Evolutionary conservation across 2,888 invertebrate species (phyloP).

Genomic region (Drosophila seclusa): DNA sequence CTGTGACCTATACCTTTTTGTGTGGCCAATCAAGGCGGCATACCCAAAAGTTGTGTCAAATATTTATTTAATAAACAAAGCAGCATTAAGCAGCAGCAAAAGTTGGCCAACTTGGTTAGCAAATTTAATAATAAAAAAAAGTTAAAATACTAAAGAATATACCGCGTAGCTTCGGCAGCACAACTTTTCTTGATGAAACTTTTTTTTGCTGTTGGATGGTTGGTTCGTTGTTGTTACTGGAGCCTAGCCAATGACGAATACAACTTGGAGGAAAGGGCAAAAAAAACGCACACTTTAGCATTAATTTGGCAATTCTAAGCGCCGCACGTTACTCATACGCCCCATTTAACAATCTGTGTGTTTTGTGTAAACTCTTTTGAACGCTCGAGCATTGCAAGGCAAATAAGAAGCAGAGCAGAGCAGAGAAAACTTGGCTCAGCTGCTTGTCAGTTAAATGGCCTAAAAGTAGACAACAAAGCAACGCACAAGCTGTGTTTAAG

Average conservation of each 20-base stretch:
- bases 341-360: constrained; percentile 61
- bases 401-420: background rate
- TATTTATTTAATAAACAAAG: constrained; percentile 77
- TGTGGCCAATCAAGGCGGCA: constrained; percentile 39
- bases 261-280: background rate
- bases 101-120: constrained; percentile 43
- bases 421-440: constrained; percentile 18
- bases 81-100: constrained; percentile 57
- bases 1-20: constrained; percentile 31
- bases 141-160: constrained; percentile 61
- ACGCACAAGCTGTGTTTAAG: constrained; percentile 57
- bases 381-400: constrained; percentile 11
- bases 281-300: constrained; percentile 39
- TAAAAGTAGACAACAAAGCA: constrained; percentile 67
- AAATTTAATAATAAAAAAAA: constrained; percentile 68
- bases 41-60: constrained; percentile 64
- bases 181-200: constrained; percentile 43
- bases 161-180: constrained; percentile 15
- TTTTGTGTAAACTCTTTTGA: constrained; percentile 54
- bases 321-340: constrained; percentile 69
- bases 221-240: constrained; percentile 14
- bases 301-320: constrained; percentile 66
- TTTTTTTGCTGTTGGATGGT: constrained; percentile 49
- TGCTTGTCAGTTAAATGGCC: constrained; percentile 65
- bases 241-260: constrained; percentile 26